phyloP scores from a whole-genome alignment of 1,140 invertebrate species.

The Ditylenchus dipsaci region DNA sequence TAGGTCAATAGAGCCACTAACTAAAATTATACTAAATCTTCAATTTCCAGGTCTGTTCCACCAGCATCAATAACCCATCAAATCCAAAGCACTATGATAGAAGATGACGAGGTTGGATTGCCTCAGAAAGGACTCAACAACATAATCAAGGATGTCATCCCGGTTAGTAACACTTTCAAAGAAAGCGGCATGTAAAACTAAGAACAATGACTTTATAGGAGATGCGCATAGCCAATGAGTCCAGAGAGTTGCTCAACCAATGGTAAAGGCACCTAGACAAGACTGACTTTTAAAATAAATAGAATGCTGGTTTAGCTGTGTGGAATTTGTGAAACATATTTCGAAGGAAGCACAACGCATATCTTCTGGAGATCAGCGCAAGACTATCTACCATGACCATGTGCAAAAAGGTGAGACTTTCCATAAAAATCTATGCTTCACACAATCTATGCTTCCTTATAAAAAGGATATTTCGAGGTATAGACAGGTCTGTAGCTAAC shows the following conservation, averaged over 20 bases:
- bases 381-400: slow-evolving; percentile 58
- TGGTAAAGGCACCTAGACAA: slow-evolving; percentile 23
- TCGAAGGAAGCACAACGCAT: slow-evolving; percentile 55
- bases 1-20: too few relatives aligned
- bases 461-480: too few relatives aligned
- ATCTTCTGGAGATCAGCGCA: slow-evolving; percentile 51
- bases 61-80: too few relatives aligned
- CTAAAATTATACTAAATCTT: too few relatives aligned
- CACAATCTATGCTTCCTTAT: too few relatives aligned
- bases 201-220: slow-evolving; percentile 13
- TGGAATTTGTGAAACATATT: slow-evolving; percentile 53
- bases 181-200: too few relatives aligned
- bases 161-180: not conserved
- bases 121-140: slow-evolving; percentile 57
- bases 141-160: slow-evolving; percentile 55
- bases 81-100: slow-evolving; percentile 52
- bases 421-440: too few relatives aligned
- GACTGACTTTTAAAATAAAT: not conserved
- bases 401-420: slow-evolving; percentile 50
- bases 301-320: slow-evolving; percentile 30
- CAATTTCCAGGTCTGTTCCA: too few relatives aligned
- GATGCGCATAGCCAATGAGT: slow-evolving; percentile 56
- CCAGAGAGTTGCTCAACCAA: slow-evolving; percentile 51
- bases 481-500: too few relatives aligned
- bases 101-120: slow-evolving; percentile 57